Evolutionary conservation across 2,113 vertebrate genomes (phyloP).

Genomic region (Myiozetetes cayanensis): DNA sequence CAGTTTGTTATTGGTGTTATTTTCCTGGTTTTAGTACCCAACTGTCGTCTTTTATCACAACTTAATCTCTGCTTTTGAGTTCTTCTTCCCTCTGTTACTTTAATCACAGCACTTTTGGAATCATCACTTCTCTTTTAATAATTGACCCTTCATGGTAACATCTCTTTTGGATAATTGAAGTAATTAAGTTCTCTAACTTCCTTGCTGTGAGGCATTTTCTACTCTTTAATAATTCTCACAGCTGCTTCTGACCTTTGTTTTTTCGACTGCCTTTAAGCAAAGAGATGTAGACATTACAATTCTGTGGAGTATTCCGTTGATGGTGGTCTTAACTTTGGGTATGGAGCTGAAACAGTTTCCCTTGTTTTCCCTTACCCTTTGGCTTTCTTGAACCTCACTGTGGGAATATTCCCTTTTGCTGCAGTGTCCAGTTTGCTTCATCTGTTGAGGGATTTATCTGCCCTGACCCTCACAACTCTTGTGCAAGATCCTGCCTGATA

Average conservation of each 20-base stretch:
- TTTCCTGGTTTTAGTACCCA: neutral
- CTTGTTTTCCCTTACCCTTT: neutral
- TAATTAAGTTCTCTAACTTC: neutral
- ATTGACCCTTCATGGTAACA: neutral
- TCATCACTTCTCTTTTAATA: neutral
- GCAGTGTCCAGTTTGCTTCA: fast-evolving
- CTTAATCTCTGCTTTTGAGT: neutral
- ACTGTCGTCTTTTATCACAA: neutral
- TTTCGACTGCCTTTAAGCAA: neutral
- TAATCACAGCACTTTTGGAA: neutral
- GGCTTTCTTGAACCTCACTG: neutral
- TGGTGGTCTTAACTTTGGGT: neutral
- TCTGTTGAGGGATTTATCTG: neutral
- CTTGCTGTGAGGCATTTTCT: neutral
- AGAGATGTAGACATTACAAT: neutral
- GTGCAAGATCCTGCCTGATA: neutral
- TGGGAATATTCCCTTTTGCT: neutral
- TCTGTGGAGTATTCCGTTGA: neutral
- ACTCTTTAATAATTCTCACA: neutral
- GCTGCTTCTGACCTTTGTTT: neutral
- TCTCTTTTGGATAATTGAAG: neutral
- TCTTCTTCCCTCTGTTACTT: neutral
- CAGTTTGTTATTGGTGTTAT: neutral
- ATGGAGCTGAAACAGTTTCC: neutral
- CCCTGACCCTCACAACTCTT: neutral